Conservation (phyloP, 2,888 invertebrate species). For the Liodrosophila aerea region DNA sequence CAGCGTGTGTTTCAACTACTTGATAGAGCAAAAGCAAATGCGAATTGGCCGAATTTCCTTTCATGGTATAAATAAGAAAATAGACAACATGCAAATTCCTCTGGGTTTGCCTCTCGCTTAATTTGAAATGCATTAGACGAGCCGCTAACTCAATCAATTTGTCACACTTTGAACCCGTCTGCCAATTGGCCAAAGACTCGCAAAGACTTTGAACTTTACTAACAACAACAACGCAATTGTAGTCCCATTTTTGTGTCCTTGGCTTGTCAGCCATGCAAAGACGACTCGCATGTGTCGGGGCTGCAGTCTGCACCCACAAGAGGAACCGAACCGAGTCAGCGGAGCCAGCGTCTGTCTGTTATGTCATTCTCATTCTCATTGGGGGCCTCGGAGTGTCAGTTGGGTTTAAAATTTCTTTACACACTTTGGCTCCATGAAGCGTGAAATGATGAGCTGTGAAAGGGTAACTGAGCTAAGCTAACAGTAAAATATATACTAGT, state of each 20-base stretch:
- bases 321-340: background rate
- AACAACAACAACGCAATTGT: slow-evolving; percentile 5
- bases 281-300: slow-evolving; percentile 1
- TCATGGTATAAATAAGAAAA: slow-evolving; percentile 20
- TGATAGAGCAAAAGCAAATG: slow-evolving; percentile 23
- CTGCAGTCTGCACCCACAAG: slow-evolving; percentile 2
- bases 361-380: slow-evolving; percentile 50
- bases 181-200: slow-evolving; percentile 8
- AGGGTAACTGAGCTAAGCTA: background rate
- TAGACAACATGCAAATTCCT: slow-evolving; percentile 12
- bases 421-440: slow-evolving; percentile 14
- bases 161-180: slow-evolving; percentile 27
- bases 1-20: slow-evolving; percentile 18
- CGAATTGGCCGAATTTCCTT: slow-evolving; percentile 6
- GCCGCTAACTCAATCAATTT: slow-evolving; percentile 34
- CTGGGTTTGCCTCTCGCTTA: slow-evolving; percentile 9
- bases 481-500: background rate
- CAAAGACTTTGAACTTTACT: background rate
- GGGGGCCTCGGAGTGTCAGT: slow-evolving; percentile 2
- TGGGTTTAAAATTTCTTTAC: slow-evolving; percentile 15
- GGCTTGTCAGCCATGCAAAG: slow-evolving; percentile 14
- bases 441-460: slow-evolving; percentile 17
- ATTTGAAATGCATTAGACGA: slow-evolving; percentile 35
- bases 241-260: slow-evolving; percentile 20
- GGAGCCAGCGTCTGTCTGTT: slow-evolving; percentile 34